Base-by-base conservation (phyloP, 1,140 invertebrate species). In the Eupeodes corollae region DNA sequence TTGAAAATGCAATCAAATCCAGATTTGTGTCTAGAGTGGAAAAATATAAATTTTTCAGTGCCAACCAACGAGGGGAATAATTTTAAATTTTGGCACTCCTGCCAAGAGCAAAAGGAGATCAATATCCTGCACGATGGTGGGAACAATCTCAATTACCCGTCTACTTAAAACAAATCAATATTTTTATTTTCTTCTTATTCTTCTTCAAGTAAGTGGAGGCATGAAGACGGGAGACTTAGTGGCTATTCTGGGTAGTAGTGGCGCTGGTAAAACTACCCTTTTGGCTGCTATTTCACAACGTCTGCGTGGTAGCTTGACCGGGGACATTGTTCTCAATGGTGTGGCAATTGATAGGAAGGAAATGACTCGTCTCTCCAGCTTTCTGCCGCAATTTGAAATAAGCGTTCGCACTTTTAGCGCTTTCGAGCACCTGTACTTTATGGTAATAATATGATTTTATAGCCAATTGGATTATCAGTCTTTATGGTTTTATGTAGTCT, bases 401-500 rank as follows among this genome's bases (percentile, higher is more conserved):
- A 75, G 77, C 43, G 70, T 83, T 26, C 78, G 82, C 50, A 74
- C 78, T 8, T 70, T 87, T 42, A 83, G 79, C 3, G 79, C 83
- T 16, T 67, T 72, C 46, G 83, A 87, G 63, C 82, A 86, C 59
- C 76, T 87, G 68, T 74, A 77, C 55, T 84, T 87, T 56, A 86
- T 85, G 83, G 83, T 84, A 63, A 68, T 70, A 2, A 3, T 21
- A 19, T 14, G 42, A 38, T 14, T 9, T 33, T 38, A 18, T 19
- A 13, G 30, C 12, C n/a, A 46, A 37, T 46, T 46, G 35, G 35
- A 46, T 46, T 39, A 2, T 37, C 13, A 35, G 48, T 54, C 21
- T 52, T 54, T 45, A 50, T 49, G 21, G 52, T 9, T 30, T 56
- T 34, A 48, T 49, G 8, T 47, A 78, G 73, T 75, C 76, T 16